Base-by-base conservation (phyloP, 2,113 vertebrate species). In the Speoplatyrhinus poulsoni region DNA sequence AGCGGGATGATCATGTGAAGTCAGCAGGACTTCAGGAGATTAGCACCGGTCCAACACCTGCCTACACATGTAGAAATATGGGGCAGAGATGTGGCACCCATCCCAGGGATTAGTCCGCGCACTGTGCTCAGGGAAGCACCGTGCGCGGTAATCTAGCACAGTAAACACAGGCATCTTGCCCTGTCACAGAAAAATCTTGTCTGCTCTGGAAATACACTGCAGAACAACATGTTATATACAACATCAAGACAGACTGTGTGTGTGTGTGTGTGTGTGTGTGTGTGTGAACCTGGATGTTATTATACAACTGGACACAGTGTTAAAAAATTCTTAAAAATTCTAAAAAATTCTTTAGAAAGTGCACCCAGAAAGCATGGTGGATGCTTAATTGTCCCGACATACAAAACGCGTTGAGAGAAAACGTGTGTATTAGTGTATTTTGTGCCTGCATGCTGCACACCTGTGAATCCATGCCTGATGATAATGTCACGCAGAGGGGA, bases 51-150 rank as follows among this genome's bases (percentile, higher is more conserved):
- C 13, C 87, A 85, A 86, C 88, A 83, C 84, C 71, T 85, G 72
- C 73, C 85, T 75, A 85, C 79, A 84, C 85, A 81, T 82, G 84
- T 60, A 80, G 72, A 75, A 87, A 86, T 76, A 63, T 73, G 77
- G 80, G 73, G 70, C 71, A 65, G 76, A 73, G 76, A 81, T 76
- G 82, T 85, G 87, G 13, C 84, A 83, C 75, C 72, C 82, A 78
- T 85, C 76, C 79, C 69, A 62, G 52, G 85, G 90, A 91, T 90
- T 89, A 91, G 82, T 75, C 71, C 67, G 50, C 63, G 81, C 74
- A 71, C 77, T 61, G 59, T 67, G 73, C 73, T 69, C 41, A 55
- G 65, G 76, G 54, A 80, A 84, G 57, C 66, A 26, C 26, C 26
- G 26, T 26, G 26, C 26, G 67, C 13, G 2, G 64, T 71, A 73